A percentile compares a stretch with the other conserved stretches of the same genome.
phyloP scores from a whole-genome alignment of 92 coral and sea anemone species.

The Meandrina meandrites region DNA sequence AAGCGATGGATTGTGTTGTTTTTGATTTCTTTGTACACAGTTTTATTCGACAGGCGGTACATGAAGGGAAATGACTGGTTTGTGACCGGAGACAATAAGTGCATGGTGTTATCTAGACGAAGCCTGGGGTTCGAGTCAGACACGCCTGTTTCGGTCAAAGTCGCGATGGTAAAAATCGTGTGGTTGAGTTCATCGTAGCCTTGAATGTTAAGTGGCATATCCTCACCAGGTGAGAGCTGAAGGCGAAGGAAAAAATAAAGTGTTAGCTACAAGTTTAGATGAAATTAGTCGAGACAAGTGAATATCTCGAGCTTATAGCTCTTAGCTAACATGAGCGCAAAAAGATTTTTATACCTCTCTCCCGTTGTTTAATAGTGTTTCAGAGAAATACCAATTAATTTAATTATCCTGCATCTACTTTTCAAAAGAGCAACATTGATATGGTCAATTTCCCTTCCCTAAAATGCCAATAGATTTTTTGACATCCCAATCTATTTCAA shows the following conservation, averaged over 20 bases:
- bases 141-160: constrained; percentile 40
- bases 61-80: constrained; percentile 57
- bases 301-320: neutral
- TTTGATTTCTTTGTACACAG: constrained; percentile 42
- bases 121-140: constrained; percentile 27
- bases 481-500: too few relatives aligned
- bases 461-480: too few relatives aligned
- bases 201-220: constrained; percentile 52
- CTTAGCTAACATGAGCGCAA: too few relatives aligned
- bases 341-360: too few relatives aligned
- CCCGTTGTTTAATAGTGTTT: too few relatives aligned
- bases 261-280: neutral
- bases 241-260: neutral
- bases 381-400: too few relatives aligned
- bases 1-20: constrained; percentile 39
- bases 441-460: too few relatives aligned
- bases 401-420: too few relatives aligned
- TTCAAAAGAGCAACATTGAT: too few relatives aligned
- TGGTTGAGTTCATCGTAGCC: constrained; percentile 84
- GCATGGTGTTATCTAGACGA: constrained; percentile 54
- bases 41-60: constrained; percentile 39
- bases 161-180: constrained; percentile 68
- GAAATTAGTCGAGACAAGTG: neutral
- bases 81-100: constrained; percentile 62
- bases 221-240: constrained; percentile 90